Conservation (phyloP, 2,888 invertebrate genomes). For the Dicranocentrus wangi region DNA sequence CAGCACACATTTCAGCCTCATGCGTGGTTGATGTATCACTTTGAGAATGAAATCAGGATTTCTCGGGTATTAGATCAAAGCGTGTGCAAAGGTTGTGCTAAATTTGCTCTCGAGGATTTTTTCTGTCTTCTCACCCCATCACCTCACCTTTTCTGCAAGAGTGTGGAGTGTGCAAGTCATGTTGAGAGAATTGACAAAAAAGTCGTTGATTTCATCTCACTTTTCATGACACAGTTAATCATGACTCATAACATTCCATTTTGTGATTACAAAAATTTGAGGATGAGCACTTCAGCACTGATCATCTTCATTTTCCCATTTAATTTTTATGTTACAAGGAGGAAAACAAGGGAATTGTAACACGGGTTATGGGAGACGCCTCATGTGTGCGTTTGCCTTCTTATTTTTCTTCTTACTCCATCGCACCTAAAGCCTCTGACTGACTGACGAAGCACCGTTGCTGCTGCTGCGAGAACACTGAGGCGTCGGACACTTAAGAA, state of each 20-base stretch:
- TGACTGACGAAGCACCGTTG: too few species aligned
- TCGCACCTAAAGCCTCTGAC: too few species aligned
- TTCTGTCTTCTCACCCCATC: slow-evolving; percentile 1
- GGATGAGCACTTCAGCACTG: too few species aligned
- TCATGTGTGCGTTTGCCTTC: too few species aligned
- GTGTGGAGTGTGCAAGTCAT: too few species aligned
- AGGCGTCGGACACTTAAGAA: slow-evolving; percentile 33
- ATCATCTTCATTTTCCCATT: background rate
- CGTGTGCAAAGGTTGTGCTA: slow-evolving; percentile 56
- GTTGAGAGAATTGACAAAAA: background rate
- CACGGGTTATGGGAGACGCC: too few species aligned
- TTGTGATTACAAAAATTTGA: background rate
- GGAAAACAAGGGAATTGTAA: background rate
- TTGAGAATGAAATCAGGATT: slow-evolving; percentile 56
- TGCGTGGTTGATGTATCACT: slow-evolving; percentile 26
- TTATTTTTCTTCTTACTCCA: too few species aligned
- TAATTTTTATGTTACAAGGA: background rate
- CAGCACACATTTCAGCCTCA: too few species aligned
- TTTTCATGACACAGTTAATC: slow-evolving; percentile 52
- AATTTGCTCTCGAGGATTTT: slow-evolving; percentile 2
- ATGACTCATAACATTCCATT: slow-evolving; percentile 45
- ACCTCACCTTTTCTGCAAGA: slow-evolving; percentile 8
- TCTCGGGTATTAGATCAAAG: slow-evolving; percentile 51
- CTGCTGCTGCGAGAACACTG: too few species aligned
- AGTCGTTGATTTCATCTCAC: background rate